A percentile compares a stretch with the other conserved stretches of the same genome.
phyloP scores from a whole-genome alignment of 2,888 invertebrate species.

The Nebria salina region DNA sequence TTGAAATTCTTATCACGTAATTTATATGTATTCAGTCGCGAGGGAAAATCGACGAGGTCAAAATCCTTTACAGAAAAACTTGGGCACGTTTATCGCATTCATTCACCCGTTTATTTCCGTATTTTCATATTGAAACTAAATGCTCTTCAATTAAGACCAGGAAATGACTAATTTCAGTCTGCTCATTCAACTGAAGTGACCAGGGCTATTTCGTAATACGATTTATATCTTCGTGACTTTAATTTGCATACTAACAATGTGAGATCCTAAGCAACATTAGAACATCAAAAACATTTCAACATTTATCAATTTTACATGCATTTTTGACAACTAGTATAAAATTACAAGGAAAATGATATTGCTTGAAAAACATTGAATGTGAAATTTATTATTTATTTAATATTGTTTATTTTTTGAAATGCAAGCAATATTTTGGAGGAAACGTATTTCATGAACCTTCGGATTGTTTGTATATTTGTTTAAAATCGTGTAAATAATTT shows the following conservation, averaged over 20 bases:
- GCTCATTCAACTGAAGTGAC: not conserved
- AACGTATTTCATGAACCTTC: too few species aligned
- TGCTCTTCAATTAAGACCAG: not conserved
- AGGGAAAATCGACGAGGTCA: not conserved
- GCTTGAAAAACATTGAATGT: too few species aligned
- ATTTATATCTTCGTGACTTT: too few species aligned
- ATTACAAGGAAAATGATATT: too few species aligned
- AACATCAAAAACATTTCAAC: not conserved
- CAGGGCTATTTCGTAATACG: too few species aligned
- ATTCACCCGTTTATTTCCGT: not conserved
- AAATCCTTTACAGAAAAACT: not conserved
- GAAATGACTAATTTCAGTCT: not conserved
- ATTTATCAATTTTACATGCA: not conserved
- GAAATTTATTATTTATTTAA: too few species aligned
- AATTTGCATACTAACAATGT: not conserved
- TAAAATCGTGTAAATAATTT: too few species aligned
- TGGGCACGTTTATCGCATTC: not conserved
- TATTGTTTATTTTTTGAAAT: too few species aligned
- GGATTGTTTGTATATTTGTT: too few species aligned
- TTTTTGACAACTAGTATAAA: too few species aligned
- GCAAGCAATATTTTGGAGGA: too few species aligned
- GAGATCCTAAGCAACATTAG: not conserved
- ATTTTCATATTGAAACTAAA: not conserved
- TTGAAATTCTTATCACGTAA: not conserved
- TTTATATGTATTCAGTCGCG: not conserved